Percentiles rank a stretch among this genome's conserved stretches.
phyloP scores from a whole-genome alignment of 1,140 invertebrate species.

The Bombyx mori region DNA sequence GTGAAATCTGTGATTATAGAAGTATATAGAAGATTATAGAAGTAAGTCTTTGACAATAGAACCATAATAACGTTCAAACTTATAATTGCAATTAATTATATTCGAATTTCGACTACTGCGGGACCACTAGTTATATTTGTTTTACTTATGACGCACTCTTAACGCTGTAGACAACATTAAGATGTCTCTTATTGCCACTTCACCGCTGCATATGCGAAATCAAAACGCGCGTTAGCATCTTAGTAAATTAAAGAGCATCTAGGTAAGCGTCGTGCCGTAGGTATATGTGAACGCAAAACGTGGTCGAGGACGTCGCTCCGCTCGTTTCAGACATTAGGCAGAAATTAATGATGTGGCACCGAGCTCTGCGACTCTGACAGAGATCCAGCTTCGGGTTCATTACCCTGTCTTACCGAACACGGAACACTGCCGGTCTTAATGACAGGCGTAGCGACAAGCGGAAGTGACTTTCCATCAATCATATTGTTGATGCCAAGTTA shows the following conservation, averaged over 20 bases:
- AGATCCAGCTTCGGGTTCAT: conserved; percentile 38
- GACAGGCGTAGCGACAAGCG: conserved; percentile 1
- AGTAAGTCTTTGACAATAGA: too few species aligned
- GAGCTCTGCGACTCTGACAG: conserved; percentile 35
- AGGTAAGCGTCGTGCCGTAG: conserved; percentile 20
- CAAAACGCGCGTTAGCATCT: too few species aligned
- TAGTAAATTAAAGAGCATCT: conserved; percentile 6
- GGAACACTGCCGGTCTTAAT: neutral
- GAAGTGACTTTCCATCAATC: neutral
- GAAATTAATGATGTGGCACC: conserved; percentile 60
- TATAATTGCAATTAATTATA: too few species aligned
- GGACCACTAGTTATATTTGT: too few species aligned
- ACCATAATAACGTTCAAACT: too few species aligned
- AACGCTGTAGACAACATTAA: too few species aligned
- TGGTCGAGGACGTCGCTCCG: conserved; percentile 35
- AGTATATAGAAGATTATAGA: too few species aligned
- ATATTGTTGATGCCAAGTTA: neutral
- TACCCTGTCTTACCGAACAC: conserved; percentile 32
- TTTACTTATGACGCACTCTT: too few species aligned
- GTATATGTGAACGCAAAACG: conserved; percentile 45
- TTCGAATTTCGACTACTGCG: too few species aligned
- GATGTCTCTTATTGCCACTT: too few species aligned
- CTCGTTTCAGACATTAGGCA: conserved; percentile 54
- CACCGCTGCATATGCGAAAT: too few species aligned
- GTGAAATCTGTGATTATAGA: too few species aligned